phyloP scores from a whole-genome alignment of 2,888 invertebrate species.

The Meiosimyza decipiens region DNA sequence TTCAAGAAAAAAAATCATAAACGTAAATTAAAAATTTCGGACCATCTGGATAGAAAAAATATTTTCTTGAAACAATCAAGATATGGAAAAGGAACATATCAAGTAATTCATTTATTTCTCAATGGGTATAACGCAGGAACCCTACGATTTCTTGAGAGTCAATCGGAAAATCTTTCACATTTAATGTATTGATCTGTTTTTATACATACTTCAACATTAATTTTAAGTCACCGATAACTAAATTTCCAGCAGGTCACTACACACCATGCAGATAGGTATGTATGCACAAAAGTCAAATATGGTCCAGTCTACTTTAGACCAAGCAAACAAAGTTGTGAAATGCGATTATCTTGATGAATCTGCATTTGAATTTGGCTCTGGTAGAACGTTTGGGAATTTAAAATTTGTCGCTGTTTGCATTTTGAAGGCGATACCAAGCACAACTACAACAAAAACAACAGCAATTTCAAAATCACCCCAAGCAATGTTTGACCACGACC shows the following conservation, averaged over 20 bases:
- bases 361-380: constrained; percentile 57
- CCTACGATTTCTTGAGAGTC: no score
- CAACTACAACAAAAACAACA: constrained; percentile 12
- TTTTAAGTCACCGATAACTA: constrained; percentile 35
- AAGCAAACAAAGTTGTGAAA: constrained; percentile 58
- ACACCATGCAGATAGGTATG: background rate
- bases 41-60: no score
- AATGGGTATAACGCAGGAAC: no score
- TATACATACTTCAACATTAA: background rate
- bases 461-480: background rate
- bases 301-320: no score
- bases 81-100: no score
- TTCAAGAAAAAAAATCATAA: no score
- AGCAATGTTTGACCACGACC: background rate
- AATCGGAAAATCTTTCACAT: no score
- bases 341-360: constrained; percentile 64
- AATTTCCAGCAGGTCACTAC: background rate
- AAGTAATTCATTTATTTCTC: no score
- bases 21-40: no score
- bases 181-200: no score
- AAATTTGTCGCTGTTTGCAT: background rate
- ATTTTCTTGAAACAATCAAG: no score
- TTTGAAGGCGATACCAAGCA: background rate
- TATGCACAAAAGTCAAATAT: no score
- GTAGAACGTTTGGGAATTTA: constrained; percentile 29